These are phyloP conservation scores for Vireo griseus DNA, from an alignment of 2,797 vertebrate genomes.

Conservation along the genomic window DNA sequence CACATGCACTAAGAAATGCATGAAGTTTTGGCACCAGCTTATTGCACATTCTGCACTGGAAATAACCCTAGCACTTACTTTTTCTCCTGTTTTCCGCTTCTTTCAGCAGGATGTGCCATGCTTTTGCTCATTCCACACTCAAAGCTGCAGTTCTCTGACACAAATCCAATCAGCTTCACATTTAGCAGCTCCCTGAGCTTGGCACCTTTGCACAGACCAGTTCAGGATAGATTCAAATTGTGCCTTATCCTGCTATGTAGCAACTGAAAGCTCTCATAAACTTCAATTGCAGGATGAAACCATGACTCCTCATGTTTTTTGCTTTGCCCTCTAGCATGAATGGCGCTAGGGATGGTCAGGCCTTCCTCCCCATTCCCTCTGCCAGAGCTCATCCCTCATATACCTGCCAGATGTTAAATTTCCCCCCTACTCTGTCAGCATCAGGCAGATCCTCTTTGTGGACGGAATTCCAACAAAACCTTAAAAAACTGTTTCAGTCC, in stretches of 20 bases:
- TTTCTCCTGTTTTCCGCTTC: neutral
- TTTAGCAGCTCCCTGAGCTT: neutral
- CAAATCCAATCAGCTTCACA: neutral
- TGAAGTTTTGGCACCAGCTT: neutral
- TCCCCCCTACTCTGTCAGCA: neutral
- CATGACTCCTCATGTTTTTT: neutral
- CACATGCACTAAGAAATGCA: neutral
- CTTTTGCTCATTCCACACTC: neutral
- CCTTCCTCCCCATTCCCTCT: neutral
- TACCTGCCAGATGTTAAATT: neutral
- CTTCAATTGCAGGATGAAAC: neutral
- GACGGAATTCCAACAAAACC: neutral
- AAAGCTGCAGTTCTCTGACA: neutral
- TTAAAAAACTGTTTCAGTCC: neutral
- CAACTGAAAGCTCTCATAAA: neutral
- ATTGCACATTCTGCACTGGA: conserved; percentile 2
- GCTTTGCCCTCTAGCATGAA: neutral
- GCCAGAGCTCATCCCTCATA: neutral
- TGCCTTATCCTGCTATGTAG: neutral
- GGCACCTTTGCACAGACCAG: neutral
- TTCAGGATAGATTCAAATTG: neutral
- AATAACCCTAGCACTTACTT: neutral
- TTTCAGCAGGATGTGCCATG: neutral
- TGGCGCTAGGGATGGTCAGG: neutral
- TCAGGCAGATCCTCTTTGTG: neutral